Percentiles rank a stretch among this genome's conserved stretches.
Conservation (phyloP, 1,140 invertebrate species). For the Eurosta solidaginis region DNA sequence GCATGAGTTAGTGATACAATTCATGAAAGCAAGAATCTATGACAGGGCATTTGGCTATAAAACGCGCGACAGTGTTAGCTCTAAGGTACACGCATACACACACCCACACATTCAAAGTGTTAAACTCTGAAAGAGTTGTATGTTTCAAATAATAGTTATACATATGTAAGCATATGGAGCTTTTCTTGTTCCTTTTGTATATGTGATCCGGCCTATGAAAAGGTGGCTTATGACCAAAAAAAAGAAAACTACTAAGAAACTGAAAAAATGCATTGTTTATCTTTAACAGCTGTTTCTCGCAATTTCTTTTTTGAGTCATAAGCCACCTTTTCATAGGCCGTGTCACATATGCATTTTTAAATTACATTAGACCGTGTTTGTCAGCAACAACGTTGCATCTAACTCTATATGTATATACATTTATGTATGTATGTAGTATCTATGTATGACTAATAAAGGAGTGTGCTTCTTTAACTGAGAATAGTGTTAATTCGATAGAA, state of each 20-base stretch:
- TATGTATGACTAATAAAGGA: no score
- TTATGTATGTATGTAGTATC: not conserved
- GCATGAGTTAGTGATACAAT: not conserved
- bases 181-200: no score
- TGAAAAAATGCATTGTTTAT: no score
- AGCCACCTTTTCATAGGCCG: not conserved
- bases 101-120: no score
- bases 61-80: not conserved
- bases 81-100: not conserved
- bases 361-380: constrained; percentile 11
- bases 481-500: constrained; percentile 23
- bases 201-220: no score
- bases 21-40: constrained; percentile 10
- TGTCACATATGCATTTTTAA: not conserved
- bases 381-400: not conserved
- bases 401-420: not conserved
- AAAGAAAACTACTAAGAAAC: no score
- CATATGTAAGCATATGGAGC: not conserved
- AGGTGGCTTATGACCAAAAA: no score
- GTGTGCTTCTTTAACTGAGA: no score
- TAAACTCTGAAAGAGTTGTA: not conserved
- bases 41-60: constrained; percentile 7
- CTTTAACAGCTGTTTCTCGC: no score
- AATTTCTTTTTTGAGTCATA: no score
- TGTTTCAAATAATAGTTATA: no score